Evolutionary conservation across 2,797 vertebrate species (phyloP).

Genomic region (Emydoidea blandingii): DNA sequence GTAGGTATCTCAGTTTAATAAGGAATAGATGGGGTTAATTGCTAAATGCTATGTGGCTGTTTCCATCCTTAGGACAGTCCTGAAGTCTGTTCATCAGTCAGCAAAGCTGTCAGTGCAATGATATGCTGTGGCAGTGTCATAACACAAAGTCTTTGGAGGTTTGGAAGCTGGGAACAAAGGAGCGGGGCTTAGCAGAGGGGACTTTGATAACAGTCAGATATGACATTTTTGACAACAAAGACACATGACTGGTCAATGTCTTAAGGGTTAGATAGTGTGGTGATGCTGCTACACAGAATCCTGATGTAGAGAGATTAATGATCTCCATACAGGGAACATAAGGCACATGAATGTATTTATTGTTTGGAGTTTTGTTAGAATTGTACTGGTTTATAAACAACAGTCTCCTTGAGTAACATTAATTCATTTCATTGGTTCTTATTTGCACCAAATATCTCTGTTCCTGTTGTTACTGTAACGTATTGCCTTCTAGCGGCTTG

Average conservation of each 20-base stretch:
- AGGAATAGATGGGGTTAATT: not conserved
- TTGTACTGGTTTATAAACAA: not conserved
- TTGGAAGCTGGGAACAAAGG: not conserved
- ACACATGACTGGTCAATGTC: rapidly evolving
- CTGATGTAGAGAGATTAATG: not conserved
- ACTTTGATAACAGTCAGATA: not conserved
- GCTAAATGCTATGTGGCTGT: too few relatives aligned
- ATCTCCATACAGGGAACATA: not conserved
- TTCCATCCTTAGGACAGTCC: not conserved
- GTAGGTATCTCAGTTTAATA: not conserved
- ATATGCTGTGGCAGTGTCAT: not conserved
- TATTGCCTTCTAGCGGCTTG: not conserved
- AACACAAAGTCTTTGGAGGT: not conserved
- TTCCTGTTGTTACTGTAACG: not conserved
- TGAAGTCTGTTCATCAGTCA: not conserved
- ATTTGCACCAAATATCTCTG: not conserved
- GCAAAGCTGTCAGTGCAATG: not conserved
- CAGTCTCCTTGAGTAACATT: not conserved
- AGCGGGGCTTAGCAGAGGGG: not conserved
- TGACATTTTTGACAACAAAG: not conserved
- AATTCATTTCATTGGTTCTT: not conserved
- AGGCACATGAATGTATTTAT: not conserved
- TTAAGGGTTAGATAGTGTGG: not conserved
- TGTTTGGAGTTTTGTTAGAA: not conserved
- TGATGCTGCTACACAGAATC: not conserved